A percentile compares a stretch with the other conserved stretches of the same genome.
These are phyloP conservation scores for Platygyra sinensis DNA, from an alignment of 64 coral and sea anemone species.

Conservation along the genomic window DNA sequence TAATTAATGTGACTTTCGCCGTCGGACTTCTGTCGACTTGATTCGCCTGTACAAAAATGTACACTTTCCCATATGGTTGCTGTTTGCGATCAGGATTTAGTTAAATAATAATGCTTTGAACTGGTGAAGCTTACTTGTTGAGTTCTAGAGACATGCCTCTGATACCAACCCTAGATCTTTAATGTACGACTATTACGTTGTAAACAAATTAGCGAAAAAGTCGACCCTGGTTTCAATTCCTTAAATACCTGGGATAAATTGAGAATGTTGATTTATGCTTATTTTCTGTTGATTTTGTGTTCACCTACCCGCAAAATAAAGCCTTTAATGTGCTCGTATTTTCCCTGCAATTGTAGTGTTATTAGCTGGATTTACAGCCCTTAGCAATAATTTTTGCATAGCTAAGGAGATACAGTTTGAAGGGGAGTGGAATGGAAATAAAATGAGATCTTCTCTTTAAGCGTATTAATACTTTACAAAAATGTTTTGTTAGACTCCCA, in stretches of 20 bases:
- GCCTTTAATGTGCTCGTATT: not conserved
- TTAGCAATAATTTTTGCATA: not conserved
- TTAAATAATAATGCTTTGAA: not conserved
- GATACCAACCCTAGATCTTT: not conserved
- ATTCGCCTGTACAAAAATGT: not conserved
- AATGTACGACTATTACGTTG: conserved; percentile 9
- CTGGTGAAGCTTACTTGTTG: not conserved
- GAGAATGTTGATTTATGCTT: conserved; percentile 41
- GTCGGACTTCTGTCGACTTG: not conserved
- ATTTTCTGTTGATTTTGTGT: conserved; percentile 24
- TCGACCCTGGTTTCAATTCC: conserved; percentile 41
- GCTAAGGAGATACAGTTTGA: not conserved
- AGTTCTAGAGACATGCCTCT: not conserved
- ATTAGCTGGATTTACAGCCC: not conserved
- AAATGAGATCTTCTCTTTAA: not conserved
- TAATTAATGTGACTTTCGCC: not conserved
- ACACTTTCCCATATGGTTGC: not conserved
- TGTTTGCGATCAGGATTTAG: not conserved
- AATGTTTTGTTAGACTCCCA: conserved; percentile 2
- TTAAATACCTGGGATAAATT: conserved; percentile 40
- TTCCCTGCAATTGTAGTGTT: not conserved
- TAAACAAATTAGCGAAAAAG: conserved; percentile 58
- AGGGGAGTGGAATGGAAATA: not conserved
- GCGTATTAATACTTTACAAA: not conserved
- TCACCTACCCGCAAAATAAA: not conserved